Evolutionary conservation across 2,888 invertebrate genomes (phyloP), one percentile per base, ranked within the genome.

Genomic region (Rotaria sp.): DNA sequence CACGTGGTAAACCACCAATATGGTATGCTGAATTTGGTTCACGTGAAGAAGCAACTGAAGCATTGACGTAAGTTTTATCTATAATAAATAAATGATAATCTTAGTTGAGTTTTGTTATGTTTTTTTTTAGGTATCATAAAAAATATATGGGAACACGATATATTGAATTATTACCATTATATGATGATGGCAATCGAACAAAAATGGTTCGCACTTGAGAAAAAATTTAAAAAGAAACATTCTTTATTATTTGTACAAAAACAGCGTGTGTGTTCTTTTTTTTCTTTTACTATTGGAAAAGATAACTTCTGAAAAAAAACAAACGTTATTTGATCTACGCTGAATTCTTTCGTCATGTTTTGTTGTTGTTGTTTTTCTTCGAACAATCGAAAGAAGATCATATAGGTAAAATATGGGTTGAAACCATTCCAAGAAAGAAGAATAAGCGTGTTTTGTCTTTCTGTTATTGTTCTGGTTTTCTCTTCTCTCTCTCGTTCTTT

Each of bases 111-210:
- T 45, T 11, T 45, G 7, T 45, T 45, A 11, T 45, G 10, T 21
- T 10, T 0, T 21, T 67, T 30, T 35, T 35, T 15, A 67, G 67
- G n/a, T 80, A 45, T 80, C 80, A 80, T 35, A 80, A 80, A 26
- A 80, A 80, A 80, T 80, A 45, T n/a, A 80, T 80, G 80, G 80
- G 80, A 26, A 41, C 41, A n/a, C 80, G 80, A 26, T 80, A 80
- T 80, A 45, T 80, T 26, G 80, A 80, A 80, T 80, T 80, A 45
- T n/a, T 80, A 41, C 80, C 80, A 45, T 45, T 80, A 45, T 80
- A 80, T n/a, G 80, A 80, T n/a, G 45, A 45, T 80, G 26, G 4
- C 45, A 80, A 80, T 80, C 80, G 80, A 80, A n/a, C 80, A 35
- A 80, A 80, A 45, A 80, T 80, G 80, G 41, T 45, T 80, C 80